phyloP scores from a whole-genome alignment of 1,140 invertebrate genomes.

The Ptiloglossa arizonensis region DNA sequence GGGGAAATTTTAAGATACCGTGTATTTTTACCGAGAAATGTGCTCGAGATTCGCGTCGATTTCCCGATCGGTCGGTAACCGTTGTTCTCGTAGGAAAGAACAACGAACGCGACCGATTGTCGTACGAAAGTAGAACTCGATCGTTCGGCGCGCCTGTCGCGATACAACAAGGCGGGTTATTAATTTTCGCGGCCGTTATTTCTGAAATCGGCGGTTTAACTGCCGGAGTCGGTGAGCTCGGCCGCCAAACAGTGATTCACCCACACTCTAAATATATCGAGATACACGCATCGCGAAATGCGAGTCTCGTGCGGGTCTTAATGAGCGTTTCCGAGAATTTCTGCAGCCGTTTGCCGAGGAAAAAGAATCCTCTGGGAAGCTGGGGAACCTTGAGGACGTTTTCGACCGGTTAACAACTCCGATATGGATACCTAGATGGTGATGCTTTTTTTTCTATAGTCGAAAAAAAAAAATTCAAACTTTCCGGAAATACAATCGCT shows the following conservation, averaged over 20 bases:
- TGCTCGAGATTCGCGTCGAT: too few relatives aligned
- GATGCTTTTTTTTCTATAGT: too few relatives aligned
- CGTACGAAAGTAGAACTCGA: too few relatives aligned
- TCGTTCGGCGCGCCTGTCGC: neutral
- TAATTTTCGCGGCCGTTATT: slow-evolving; percentile 78
- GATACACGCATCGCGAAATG: slow-evolving; percentile 67
- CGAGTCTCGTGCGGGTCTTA: slow-evolving; percentile 49
- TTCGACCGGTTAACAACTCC: slow-evolving; percentile 8
- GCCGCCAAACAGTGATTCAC: slow-evolving; percentile 78
- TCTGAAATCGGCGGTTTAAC: slow-evolving; percentile 80
- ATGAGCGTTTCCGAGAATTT: slow-evolving; percentile 49
- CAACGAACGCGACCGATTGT: too few relatives aligned
- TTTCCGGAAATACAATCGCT: too few relatives aligned
- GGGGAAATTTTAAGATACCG: too few relatives aligned
- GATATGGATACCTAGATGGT: neutral
- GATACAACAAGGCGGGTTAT: slow-evolving; percentile 60
- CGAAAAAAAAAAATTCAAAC: too few relatives aligned
- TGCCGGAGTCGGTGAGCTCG: slow-evolving; percentile 57
- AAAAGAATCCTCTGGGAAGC: slow-evolving; percentile 4
- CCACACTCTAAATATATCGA: slow-evolving; percentile 79
- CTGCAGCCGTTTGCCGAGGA: slow-evolving; percentile 21
- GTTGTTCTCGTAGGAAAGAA: too few relatives aligned
- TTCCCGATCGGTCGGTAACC: too few relatives aligned
- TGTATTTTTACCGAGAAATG: too few relatives aligned
- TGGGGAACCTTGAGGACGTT: slow-evolving; percentile 15